Evolutionary conservation across 2,797 vertebrate genomes (phyloP), one percentile per base, ranked within the genome.

Genomic region (Chaenodraco wilsoni): DNA sequence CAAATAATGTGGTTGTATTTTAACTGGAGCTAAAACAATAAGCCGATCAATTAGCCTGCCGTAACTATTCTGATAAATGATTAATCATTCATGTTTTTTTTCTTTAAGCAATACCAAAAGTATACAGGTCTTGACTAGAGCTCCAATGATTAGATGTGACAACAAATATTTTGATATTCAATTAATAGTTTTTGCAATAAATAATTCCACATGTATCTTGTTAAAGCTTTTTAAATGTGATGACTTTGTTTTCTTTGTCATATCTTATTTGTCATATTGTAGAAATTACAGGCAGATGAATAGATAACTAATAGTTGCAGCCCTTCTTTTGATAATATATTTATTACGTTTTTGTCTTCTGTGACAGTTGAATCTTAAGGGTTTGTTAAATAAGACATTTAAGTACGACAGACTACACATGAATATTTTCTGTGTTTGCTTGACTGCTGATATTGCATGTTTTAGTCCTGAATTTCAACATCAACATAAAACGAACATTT

Each of bases 121-220:
- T 3, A 1, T 17, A 16, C 4, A 11, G 9, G 9, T 17, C 45
- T 60, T 27, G 21, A 27, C 9, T 16, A 0, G 0, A 10, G 13
- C 41, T 59, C 40, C 14, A 44, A 59, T 1, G 19, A 44, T 44
- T 0, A 43, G 17, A 52, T 13, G 13, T 9, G 27, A 19, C 16
- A 1, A 4, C 10, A 10, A n/a, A 52, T 59, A 43, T 44, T 40
- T 62, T 55, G 0, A 19, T 50, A 21, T 46, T 11, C 0, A 2
- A 44, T 27, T 12, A 49, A 31, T 37, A 0, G 0, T 19, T 45
- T 61, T 12, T 37, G 33, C 33, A 37, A 37, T 7, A 9, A 41
- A 16, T 19, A 31, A 43, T 14, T 43, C 10, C 3, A 49, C 49
- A 54, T 11, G 46, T 41, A 7, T 11, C 21, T 33, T 5, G 7